A percentile compares a stretch with the other conserved stretches of the same genome.
These are phyloP conservation scores for Stylophora pistillata DNA, from an alignment of 64 coral and sea anemone species.

Conservation along the genomic window DNA sequence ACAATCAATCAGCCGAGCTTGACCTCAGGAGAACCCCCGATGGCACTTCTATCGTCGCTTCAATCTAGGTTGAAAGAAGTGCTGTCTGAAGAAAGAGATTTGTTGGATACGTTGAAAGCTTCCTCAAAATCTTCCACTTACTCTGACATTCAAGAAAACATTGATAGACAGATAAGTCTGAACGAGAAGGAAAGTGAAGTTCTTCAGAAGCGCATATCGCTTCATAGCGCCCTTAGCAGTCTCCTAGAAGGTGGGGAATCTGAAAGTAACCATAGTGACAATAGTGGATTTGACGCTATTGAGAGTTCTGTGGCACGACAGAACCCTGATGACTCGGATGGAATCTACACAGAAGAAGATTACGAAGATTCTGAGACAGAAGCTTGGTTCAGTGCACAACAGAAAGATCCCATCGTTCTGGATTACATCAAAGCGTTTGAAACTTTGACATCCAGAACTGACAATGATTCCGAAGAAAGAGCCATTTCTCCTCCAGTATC, in stretches of 20 bases:
- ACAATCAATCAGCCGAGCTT: not conserved
- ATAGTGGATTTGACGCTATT: too few relatives aligned
- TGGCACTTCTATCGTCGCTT: not conserved
- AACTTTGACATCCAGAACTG: conserved; percentile 32
- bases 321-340: not conserved
- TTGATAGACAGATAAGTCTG: not conserved
- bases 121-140: not conserved
- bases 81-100: not conserved
- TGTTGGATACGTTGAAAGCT: not conserved
- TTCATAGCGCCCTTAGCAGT: not conserved
- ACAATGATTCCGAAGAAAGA: not conserved
- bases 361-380: conserved; percentile 65
- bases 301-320: not conserved
- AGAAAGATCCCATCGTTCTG: conserved; percentile 86
- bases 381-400: conserved; percentile 78
- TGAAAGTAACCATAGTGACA: not conserved
- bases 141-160: not conserved
- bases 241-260: not conserved
- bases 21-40: not conserved
- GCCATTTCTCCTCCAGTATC: not conserved
- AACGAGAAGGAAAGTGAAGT: conserved; percentile 14
- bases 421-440: conserved; percentile 95
- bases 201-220: not conserved
- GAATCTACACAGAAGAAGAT: conserved; percentile 35
- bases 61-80: conserved; percentile 17